phyloP scores from a whole-genome alignment of 1,140 invertebrate species.

The Hirudo medicinalis region DNA sequence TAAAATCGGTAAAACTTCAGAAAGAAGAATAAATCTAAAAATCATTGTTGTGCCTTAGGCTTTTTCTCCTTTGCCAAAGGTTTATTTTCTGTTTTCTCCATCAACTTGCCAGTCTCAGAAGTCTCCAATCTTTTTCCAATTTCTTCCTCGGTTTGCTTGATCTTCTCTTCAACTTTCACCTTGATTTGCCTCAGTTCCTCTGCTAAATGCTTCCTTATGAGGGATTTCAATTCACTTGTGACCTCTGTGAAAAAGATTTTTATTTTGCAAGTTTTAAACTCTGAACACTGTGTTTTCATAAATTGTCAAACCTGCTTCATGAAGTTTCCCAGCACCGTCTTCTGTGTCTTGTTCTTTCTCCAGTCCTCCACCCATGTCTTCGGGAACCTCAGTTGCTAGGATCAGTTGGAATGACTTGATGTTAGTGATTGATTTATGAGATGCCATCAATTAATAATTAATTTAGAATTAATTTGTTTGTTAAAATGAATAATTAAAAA shows the following conservation, averaged over 20 bases:
- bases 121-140: slow-evolving; percentile 32
- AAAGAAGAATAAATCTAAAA: neutral
- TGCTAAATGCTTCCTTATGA: slow-evolving; percentile 33
- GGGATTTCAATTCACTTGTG: slow-evolving; percentile 29
- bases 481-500: neutral
- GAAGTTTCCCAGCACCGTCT: no score
- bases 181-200: slow-evolving; percentile 38
- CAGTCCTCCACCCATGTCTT: no score
- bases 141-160: slow-evolving; percentile 33
- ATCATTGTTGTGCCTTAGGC: neutral
- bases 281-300: no score
- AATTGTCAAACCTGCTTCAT: no score
- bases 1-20: no score
- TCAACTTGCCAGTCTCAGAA: slow-evolving; percentile 25
- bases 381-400: no score
- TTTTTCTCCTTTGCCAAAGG: slow-evolving; percentile 32
- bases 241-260: neutral
- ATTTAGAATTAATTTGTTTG: slow-evolving; percentile 9
- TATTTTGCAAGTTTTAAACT: no score
- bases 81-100: slow-evolving; percentile 26
- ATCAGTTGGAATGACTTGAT: no score
- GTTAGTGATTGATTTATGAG: no score
- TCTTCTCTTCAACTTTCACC: slow-evolving; percentile 32
- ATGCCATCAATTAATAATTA: no score
- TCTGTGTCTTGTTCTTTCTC: no score